Base-by-base conservation (phyloP, 2,113 vertebrate species). In the Fulmarus glacialis region DNA sequence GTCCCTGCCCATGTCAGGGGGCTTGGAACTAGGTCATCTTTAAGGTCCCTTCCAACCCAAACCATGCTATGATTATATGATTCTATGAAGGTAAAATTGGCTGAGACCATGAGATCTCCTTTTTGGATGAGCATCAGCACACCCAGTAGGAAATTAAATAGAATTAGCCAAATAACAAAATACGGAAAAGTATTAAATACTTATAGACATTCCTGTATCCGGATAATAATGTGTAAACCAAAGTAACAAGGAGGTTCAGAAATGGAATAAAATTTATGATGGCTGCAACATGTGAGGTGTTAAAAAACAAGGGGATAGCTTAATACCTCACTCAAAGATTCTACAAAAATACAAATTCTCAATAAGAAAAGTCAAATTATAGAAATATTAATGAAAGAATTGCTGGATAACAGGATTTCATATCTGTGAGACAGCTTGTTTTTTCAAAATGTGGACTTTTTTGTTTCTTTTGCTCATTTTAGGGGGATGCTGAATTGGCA, bases 401-500 rank as follows among this genome's bases (percentile, higher is more conserved):
- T 78, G 3, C 7, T 73, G 60, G 66, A 8, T 62, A 4, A 18
- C 6, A 48, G 9, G 11, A 71, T 53, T 93, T 80, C 13, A 18
- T 43, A 42, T 50, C 6, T 82, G 4, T 62, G 36, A 48, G 12
- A 40, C 6, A 15, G 30, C 11, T 32, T 63, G 3, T 8, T 56
- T 70, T 72, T 60, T 60, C 24, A 50, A 40, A 60, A 45, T 42
- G 3, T 36, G 16, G 6, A 50, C 6, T 34, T 55, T 68, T 56
- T 73, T 38, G 3, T 53, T 85, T 78, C 12, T 42, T 74, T 79
- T 79, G 3, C 12, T 59, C 3, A 15, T 52, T 91, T 18, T 70
- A 24, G 9, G 22, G 6, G 10, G 12, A 17, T 42, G 15, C 0
- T 0, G 8, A 43, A 20, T 26, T 55, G 5, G 5, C 24, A 34